These are phyloP conservation scores for Gadus chalcogrammus DNA, from an alignment of 2,113 vertebrate genomes.

Conservation along the genomic window DNA sequence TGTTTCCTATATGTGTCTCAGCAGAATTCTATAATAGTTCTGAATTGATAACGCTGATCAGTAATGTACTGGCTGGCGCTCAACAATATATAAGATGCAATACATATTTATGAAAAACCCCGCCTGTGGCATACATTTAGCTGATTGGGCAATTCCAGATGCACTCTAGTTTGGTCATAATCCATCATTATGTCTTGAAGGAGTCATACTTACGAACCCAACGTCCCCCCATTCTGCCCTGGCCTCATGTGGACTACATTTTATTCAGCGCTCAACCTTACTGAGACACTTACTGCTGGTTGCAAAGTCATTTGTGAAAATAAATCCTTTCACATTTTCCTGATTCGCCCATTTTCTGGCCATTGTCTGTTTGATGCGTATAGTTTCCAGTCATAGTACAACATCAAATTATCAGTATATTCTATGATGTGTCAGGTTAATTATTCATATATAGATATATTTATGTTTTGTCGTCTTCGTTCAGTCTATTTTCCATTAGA, in stretches of 20 bases:
- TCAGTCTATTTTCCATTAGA: too few relatives aligned
- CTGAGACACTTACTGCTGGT: conserved; percentile 16
- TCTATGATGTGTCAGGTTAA: too few relatives aligned
- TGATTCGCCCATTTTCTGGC: too few relatives aligned
- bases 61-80: conserved; percentile 58
- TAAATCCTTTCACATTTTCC: conserved; percentile 15
- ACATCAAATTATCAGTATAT: too few relatives aligned
- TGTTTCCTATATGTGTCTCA: conserved; percentile 50
- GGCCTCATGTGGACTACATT: conserved; percentile 32
- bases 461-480: not conserved
- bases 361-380: too few relatives aligned
- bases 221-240: conserved; percentile 1
- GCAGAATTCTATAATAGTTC: conserved; percentile 52
- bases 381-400: too few relatives aligned
- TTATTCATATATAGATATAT: too few relatives aligned
- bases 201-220: conserved; percentile 3
- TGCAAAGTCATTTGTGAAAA: conserved; percentile 14
- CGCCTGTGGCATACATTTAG: conserved; percentile 62
- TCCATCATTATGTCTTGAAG: conserved; percentile 64
- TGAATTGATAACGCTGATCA: conserved; percentile 61
- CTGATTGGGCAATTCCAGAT: conserved; percentile 66
- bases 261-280: conserved; percentile 33
- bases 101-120: conserved; percentile 72
- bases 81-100: conserved; percentile 60
- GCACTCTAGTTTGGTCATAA: conserved; percentile 59